Evolutionary conservation across 2,888 invertebrate genomes (phyloP), one percentile per base, ranked within the genome.

Genomic region (Drosophila picticornis): DNA sequence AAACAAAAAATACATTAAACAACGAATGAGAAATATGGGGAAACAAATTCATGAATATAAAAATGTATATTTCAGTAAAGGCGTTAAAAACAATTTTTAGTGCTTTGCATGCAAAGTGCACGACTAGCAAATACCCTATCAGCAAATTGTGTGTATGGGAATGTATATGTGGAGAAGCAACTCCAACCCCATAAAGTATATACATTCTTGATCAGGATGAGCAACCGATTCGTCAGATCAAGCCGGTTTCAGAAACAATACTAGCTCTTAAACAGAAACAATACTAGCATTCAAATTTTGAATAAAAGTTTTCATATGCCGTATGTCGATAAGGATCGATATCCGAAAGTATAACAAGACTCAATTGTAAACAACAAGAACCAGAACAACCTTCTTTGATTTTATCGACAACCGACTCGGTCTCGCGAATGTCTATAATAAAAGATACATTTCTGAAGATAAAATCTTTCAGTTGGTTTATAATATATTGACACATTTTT

Each of bases 71-170:
- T 52, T 40, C 16, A 31, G 29, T 38, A 31, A 62, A 32, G n/a
- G 22, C 62, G 56, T 56, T 56, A 27, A 43, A 62, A 62, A n/a
- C 40, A 27, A 56, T 43, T 56, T 40, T 13, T 11, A n/a, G n/a
- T 1, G 16, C 19, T 22, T 5, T 5, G 7, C 16, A 11, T 10
- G 22, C 3, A 7, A 22, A 36, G 2, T 58, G 19, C 9, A 7
- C 43, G 67, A 66, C 31, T 55, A 1, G 0, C 1, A 27, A 31
- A 48, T 67, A 55, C 36, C 36, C 62, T 31, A 4, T 34, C 10
- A 11, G 32, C 4, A 43, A 22, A 11, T 43, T 22, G 22, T 43
- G 22, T 2, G 40, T 40, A 4, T 36, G 36, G 7, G 36, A 36
- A 36, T 36, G 19, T 19, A 29, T 4, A n/a, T 13, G 2, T n/a